These are phyloP conservation scores for Thamnaconus septentrionalis DNA, from an alignment of 2,113 vertebrate genomes.

Conservation along the genomic window DNA sequence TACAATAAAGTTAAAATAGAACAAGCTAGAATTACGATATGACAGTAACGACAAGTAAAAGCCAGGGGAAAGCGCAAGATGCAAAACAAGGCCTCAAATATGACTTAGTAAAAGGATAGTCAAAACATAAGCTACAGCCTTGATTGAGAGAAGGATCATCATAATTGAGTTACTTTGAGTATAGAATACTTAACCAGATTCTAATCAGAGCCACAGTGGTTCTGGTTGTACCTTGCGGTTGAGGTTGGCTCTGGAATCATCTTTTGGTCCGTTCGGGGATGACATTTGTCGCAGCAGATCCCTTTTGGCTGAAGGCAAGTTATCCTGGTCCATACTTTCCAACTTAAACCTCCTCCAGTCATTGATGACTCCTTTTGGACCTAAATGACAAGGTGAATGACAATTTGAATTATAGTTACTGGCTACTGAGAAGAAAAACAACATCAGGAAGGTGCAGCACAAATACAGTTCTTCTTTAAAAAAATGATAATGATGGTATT, in stretches of 20 bases:
- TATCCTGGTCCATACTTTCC: constrained; percentile 87
- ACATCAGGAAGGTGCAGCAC: neutral
- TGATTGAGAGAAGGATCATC: too few relatives aligned
- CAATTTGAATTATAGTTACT: neutral
- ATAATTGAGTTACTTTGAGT: too few relatives aligned
- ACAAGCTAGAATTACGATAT: too few relatives aligned
- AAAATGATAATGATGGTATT: neutral
- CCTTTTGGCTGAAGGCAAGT: constrained; percentile 81
- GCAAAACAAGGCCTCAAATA: too few relatives aligned
- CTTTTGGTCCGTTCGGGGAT: constrained; percentile 79
- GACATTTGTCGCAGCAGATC: constrained; percentile 95
- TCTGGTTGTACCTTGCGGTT: constrained; percentile 86
- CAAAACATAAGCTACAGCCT: too few relatives aligned
- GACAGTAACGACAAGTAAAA: too few relatives aligned
- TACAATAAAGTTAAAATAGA: too few relatives aligned
- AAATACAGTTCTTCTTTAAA: neutral
- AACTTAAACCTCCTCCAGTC: constrained; percentile 98
- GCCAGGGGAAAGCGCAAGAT: too few relatives aligned
- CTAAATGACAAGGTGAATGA: constrained; percentile 55
- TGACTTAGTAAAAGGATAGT: too few relatives aligned
- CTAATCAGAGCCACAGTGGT: neutral
- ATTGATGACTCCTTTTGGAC: constrained; percentile 96
- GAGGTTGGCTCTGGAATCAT: constrained; percentile 77
- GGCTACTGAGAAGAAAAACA: too few relatives aligned
- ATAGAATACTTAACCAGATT: too few relatives aligned